Evolutionary conservation across 2,888 invertebrate species (phyloP).

Genomic region (Zhuqinia jingwanae): DNA sequence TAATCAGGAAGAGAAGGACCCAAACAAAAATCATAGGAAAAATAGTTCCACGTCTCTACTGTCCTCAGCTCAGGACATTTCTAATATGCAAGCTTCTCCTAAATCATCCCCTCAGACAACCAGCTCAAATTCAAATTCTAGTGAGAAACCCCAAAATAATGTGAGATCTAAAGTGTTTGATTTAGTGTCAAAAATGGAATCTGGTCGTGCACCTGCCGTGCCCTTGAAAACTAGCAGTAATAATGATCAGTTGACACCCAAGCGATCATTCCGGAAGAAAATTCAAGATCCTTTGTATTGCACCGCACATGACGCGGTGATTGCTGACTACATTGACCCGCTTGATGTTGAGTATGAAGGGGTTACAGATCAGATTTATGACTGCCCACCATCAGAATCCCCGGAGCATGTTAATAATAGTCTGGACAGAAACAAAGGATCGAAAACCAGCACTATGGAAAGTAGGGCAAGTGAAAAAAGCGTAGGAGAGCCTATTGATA

Average conservation of each 20-base stretch:
- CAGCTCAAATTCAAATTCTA: constrained; percentile 45
- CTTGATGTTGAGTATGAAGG: constrained; percentile 77
- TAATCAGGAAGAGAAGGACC: constrained; percentile 70
- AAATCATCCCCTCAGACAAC: constrained; percentile 38
- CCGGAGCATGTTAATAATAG: constrained; percentile 54
- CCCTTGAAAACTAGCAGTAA: constrained; percentile 68
- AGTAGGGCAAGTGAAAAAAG: constrained; percentile 64
- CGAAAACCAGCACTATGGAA: constrained; percentile 69
- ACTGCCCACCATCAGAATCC: constrained; percentile 77
- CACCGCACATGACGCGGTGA: constrained; percentile 72
- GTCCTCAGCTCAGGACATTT: constrained; percentile 6
- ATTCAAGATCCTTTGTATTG: constrained; percentile 66
- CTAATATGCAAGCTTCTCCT: constrained; percentile 49
- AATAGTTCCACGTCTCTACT: constrained; percentile 38
- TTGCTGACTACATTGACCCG: constrained; percentile 78
- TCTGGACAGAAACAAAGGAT: constrained; percentile 67
- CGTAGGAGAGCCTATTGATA: constrained; percentile 48
- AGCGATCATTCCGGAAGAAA: constrained; percentile 73
- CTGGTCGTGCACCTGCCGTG: constrained; percentile 74
- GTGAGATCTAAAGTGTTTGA: constrained; percentile 78
- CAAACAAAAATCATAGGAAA: constrained; percentile 63
- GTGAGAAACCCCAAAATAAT: constrained; percentile 62
- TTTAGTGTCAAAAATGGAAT: constrained; percentile 79
- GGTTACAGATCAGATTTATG: constrained; percentile 78
- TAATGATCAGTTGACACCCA: constrained; percentile 76